These are phyloP conservation scores for Ceyx margarethae DNA, from an alignment of 2,113 vertebrate genomes.

Conservation along the genomic window DNA sequence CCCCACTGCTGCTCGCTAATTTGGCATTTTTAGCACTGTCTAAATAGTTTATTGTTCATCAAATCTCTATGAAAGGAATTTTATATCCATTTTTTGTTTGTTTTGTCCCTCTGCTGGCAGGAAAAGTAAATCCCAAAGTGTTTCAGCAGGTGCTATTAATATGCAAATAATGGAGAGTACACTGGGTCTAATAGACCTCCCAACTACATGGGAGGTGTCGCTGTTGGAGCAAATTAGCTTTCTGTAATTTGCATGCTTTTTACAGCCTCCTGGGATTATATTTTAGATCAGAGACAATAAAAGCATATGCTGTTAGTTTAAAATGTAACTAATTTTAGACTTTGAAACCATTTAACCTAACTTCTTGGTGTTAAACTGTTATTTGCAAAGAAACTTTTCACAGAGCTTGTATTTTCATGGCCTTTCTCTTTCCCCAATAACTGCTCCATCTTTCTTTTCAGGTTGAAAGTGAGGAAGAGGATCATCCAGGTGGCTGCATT, in stretches of 20 bases:
- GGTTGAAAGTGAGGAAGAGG: constrained; percentile 14
- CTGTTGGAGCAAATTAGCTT: constrained; percentile 85
- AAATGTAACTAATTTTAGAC: constrained; percentile 80
- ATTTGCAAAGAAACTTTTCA: constrained; percentile 72
- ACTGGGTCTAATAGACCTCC: constrained; percentile 78
- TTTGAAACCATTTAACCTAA: constrained; percentile 76
- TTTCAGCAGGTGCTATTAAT: constrained; percentile 82
- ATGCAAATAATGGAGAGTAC: constrained; percentile 80
- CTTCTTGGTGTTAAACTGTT: constrained; percentile 73
- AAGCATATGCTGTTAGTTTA: constrained; percentile 77
- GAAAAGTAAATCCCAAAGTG: constrained; percentile 79
- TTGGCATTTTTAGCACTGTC: constrained; percentile 44
- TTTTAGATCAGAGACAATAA: constrained; percentile 83
- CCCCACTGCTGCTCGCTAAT: constrained; percentile 13
- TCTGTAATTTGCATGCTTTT: constrained; percentile 78
- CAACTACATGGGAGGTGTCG: constrained; percentile 79
- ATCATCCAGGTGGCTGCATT: not conserved
- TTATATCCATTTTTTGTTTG: constrained; percentile 41
- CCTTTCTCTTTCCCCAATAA: constrained; percentile 36
- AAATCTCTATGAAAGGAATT: constrained; percentile 66
- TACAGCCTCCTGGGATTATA: constrained; percentile 79
- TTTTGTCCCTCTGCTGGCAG: constrained; percentile 78
- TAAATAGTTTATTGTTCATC: constrained; percentile 59
- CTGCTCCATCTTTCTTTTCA: constrained; percentile 32
- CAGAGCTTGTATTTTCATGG: constrained; percentile 59